Evolutionary conservation across 1,140 invertebrate species (phyloP), one percentile per base, ranked within the genome.

Genomic region (Eumaeus atala): DNA sequence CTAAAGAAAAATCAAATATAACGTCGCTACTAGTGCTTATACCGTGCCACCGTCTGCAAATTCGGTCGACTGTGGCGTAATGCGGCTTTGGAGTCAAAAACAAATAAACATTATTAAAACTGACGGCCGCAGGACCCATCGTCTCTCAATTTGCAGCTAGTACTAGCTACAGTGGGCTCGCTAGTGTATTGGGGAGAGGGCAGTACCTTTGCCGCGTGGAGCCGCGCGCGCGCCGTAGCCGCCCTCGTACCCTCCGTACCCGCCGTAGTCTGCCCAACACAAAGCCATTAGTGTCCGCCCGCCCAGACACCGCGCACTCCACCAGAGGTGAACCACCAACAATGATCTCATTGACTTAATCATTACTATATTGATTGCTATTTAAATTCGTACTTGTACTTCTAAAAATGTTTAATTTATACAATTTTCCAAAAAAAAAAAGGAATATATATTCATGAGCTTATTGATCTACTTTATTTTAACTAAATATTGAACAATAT

Each of bases 201-300:
- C 66, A 74, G 90, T 93, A 94, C 93, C 93, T 93, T 93, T 93
- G 89, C 92, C 93, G 88, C 93, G 91, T 62, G 90, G 89, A 89
- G 92, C 91, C 89, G 92, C 91, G 88, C 92, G 92, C 88, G 92
- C 91, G 90, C 90, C 91, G 90, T 93, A 93, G 89, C 92, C 92
- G 89, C 92, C 92, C 87, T 93, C 92, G 90, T 93, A 92, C 89
- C 89, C 92, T 91, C 91, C 91, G 89, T 92, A 91, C 88, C 91
- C 90, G 89, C 92, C 92, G 90, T 93, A 93, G 90, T 93, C 92
- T 91, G 92, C 90, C 91, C 84, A 77, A 82, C 70, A 83, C 70
- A 81, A 74, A 71, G 67, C 67, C 61, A 56, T 62, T 65, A 59
- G 51, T 59, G 53, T 53, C 40, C 49, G 9, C 49, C 49, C 33